Evolutionary conservation across 2,888 invertebrate species (phyloP).

Genomic region (Desoria tigrina): DNA sequence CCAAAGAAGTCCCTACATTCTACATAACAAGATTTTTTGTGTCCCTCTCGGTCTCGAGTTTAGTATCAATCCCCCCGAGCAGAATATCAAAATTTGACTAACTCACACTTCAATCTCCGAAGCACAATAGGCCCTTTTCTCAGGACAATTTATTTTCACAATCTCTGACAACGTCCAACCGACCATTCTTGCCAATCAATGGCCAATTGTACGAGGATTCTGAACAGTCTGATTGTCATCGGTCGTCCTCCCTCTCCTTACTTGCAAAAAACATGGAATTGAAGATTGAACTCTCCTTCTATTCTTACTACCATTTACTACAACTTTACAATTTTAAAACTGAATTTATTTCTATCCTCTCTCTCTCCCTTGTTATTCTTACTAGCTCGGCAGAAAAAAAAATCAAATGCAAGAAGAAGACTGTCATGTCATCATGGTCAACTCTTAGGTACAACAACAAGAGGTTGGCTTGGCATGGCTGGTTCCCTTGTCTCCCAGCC

Average conservation of each 20-base stretch:
- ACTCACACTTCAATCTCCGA: slow-evolving; percentile 22
- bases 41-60: too few species aligned
- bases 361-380: too few species aligned
- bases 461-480: too few species aligned
- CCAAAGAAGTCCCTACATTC: too few species aligned
- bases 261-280: slow-evolving; percentile 2
- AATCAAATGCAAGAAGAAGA: too few species aligned
- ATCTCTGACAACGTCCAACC: slow-evolving; percentile 1
- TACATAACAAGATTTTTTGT: too few species aligned
- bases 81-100: slow-evolving; percentile 1
- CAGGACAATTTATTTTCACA: slow-evolving; percentile 23
- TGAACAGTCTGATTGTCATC: slow-evolving; percentile 27
- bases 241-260: slow-evolving; percentile 3
- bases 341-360: too few species aligned
- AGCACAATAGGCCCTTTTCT: slow-evolving; percentile 17
- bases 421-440: slow-evolving; percentile 23
- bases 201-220: slow-evolving; percentile 24
- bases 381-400: too few species aligned
- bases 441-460: neutral
- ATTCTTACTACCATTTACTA: neutral
- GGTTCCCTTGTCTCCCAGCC: neutral
- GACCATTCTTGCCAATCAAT: slow-evolving; percentile 22
- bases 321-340: neutral
- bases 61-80: too few species aligned
- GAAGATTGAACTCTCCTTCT: neutral